These are phyloP conservation scores for Sylvilagus floridanus DNA, from an alignment of 2,797 vertebrate species.

Conservation along the genomic window DNA sequence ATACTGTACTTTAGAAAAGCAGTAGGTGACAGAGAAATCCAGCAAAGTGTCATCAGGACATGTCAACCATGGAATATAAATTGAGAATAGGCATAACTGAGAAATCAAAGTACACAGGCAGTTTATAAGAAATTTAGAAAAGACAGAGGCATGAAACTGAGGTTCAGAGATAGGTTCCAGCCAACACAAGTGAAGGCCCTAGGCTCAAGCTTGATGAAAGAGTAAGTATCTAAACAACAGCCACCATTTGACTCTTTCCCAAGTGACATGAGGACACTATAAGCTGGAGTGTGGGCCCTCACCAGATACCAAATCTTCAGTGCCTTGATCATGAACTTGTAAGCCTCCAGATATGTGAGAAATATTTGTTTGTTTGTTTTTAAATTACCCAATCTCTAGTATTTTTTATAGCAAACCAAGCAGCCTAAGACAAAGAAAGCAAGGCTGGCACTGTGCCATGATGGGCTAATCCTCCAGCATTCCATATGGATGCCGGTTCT, in stretches of 20 bases:
- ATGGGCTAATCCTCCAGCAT: no score
- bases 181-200: not conserved
- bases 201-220: not conserved
- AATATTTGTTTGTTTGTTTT: not conserved
- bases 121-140: conserved; percentile 15
- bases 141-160: conserved; percentile 26
- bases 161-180: not conserved
- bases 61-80: not conserved
- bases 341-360: not conserved
- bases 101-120: conserved; percentile 2
- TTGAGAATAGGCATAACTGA: not conserved
- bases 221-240: conserved; percentile 5
- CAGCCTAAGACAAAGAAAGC: not conserved
- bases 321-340: not conserved
- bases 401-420: not conserved
- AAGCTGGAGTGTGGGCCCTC: not conserved
- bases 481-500: no score
- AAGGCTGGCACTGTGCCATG: no score
- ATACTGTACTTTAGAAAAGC: not conserved
- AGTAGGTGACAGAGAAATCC: not conserved
- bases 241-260: not conserved
- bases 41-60: not conserved
- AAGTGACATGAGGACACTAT: not conserved
- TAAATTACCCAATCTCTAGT: not conserved
- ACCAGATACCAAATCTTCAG: not conserved